phyloP scores from a whole-genome alignment of 2,113 vertebrate species.

The Chlorocebus sabaeus region DNA sequence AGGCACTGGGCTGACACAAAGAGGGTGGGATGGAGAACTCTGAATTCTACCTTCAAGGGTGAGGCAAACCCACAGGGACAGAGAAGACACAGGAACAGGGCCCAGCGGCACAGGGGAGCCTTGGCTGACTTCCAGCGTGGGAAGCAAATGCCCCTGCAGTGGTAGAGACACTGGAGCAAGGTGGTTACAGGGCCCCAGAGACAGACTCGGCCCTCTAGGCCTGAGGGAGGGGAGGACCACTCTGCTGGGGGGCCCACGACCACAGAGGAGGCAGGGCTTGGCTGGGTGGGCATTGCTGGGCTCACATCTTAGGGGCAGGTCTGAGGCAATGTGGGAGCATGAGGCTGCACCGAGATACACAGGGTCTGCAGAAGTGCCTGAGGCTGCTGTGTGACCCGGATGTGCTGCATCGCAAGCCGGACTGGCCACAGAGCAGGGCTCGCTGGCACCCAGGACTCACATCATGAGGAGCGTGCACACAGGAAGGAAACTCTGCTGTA shows the following conservation, averaged over 20 bases:
- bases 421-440: neutral
- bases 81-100: neutral
- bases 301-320: neutral
- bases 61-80: neutral
- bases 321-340: neutral
- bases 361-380: too few relatives aligned
- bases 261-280: too few relatives aligned
- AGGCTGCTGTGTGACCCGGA: fast-evolving
- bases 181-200: neutral
- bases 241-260: neutral
- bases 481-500: neutral
- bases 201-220: neutral
- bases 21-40: neutral
- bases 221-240: neutral
- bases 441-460: fast-evolving
- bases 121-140: neutral
- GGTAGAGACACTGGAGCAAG: too few relatives aligned
- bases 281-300: neutral
- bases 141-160: too few relatives aligned
- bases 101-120: fast-evolving
- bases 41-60: neutral
- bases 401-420: fast-evolving
- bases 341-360: fast-evolving
- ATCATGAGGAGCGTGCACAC: fast-evolving
- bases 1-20: neutral